Percentiles rank a stretch among this genome's conserved stretches.
phyloP scores from a whole-genome alignment of 1,140 invertebrate genomes.

The Panagrolaimus sp. region DNA sequence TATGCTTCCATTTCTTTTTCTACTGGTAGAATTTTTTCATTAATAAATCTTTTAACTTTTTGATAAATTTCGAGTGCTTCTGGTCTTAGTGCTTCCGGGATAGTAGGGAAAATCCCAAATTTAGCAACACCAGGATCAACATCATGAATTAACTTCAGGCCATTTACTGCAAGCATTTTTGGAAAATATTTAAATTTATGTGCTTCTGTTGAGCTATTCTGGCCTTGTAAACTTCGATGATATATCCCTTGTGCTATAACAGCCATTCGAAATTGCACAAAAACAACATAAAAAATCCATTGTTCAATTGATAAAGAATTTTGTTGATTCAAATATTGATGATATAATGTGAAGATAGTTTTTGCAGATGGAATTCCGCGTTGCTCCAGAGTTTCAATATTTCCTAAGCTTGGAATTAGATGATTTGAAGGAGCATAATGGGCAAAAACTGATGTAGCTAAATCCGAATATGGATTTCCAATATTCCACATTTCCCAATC shows the following conservation, averaged over 20 bases:
- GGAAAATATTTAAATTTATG: conserved; percentile 52
- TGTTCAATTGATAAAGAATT: conserved; percentile 33
- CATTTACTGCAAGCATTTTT: conserved; percentile 53
- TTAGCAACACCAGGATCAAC: conserved; percentile 8
- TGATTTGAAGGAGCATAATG: conserved; percentile 55
- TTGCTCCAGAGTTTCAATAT: neutral
- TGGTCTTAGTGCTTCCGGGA: conserved; percentile 53
- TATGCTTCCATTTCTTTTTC: conserved; percentile 53
- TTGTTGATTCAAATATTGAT: neutral
- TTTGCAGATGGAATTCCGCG: neutral
- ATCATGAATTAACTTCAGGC: conserved; percentile 51
- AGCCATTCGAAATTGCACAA: conserved; percentile 59
- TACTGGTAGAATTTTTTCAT: conserved; percentile 35
- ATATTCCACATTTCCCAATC: conserved; percentile 63
- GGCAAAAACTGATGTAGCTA: conserved; percentile 56
- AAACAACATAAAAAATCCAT: conserved; percentile 61
- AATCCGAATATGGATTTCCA: conserved; percentile 61
- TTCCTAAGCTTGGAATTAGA: neutral
- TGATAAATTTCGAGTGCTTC: conserved; percentile 54
- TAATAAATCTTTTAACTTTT: conserved; percentile 58
- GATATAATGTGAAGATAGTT: neutral
- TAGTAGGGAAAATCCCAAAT: conserved; percentile 54
- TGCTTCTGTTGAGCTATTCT: conserved; percentile 57
- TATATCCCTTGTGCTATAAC: conserved; percentile 59
- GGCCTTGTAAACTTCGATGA: conserved; percentile 32